These are phyloP conservation scores for Stigmatopora nigra DNA, from an alignment of 2,113 vertebrate species.

Conservation along the genomic window DNA sequence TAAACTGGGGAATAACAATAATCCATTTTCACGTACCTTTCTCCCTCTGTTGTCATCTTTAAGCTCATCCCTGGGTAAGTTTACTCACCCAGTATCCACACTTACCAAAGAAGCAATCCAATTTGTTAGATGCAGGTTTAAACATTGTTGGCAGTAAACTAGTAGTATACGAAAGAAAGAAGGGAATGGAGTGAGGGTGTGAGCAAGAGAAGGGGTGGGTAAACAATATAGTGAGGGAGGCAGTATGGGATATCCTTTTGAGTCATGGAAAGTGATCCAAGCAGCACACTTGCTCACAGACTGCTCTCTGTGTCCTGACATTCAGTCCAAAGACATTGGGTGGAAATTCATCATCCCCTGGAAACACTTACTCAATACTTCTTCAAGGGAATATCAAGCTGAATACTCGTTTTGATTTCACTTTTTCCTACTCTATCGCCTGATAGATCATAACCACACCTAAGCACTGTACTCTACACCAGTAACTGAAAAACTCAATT, in stretches of 20 bases:
- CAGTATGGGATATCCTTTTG: slow-evolving; percentile 57
- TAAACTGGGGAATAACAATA: too few relatives aligned
- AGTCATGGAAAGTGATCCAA: slow-evolving; percentile 58
- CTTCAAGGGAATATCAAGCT: not conserved
- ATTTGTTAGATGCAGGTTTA: not conserved
- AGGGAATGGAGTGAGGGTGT: slow-evolving; percentile 2
- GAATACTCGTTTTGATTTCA: slow-evolving; percentile 6
- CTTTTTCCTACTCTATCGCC: not conserved
- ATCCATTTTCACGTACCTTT: slow-evolving; percentile 31
- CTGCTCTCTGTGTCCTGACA: slow-evolving; percentile 30
- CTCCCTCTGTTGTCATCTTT: slow-evolving; percentile 5
- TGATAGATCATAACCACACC: not conserved
- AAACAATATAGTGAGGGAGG: slow-evolving; percentile 9
- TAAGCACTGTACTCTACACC: not conserved
- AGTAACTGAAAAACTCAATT: too few relatives aligned
- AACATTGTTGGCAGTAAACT: slow-evolving; percentile 25
- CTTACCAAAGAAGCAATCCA: not conserved
- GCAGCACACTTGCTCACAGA: slow-evolving; percentile 30
- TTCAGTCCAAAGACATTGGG: slow-evolving; percentile 17
- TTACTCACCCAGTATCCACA: slow-evolving; percentile 5
- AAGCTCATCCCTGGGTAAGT: slow-evolving; percentile 1
- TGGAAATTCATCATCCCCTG: slow-evolving; percentile 34
- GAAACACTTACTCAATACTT: slow-evolving; percentile 40
- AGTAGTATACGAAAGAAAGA: slow-evolving; percentile 20
- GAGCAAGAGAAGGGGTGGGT: slow-evolving; percentile 10